Evolutionary conservation across 2,888 invertebrate genomes (phyloP).

Genomic region (Polietes domitor): DNA sequence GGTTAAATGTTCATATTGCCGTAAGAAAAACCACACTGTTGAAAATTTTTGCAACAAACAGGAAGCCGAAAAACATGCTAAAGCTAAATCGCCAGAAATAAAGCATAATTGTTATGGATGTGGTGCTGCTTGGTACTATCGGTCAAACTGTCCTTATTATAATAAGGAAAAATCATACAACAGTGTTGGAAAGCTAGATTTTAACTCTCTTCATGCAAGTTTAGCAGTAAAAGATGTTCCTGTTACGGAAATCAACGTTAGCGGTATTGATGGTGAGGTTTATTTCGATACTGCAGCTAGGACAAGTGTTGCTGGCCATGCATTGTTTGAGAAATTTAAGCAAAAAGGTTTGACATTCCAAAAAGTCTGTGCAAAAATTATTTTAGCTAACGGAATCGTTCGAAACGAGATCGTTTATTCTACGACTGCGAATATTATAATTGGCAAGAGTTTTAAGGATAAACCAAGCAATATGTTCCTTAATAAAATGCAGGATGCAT

Average conservation of each 20-base stretch:
- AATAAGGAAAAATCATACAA: too few species aligned
- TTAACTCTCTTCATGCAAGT: constrained; percentile 18
- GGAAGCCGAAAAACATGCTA: background rate
- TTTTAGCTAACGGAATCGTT: background rate
- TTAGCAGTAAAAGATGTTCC: constrained; percentile 17
- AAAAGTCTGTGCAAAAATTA: constrained; percentile 24
- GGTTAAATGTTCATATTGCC: background rate
- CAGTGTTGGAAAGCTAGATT: constrained; percentile 37
- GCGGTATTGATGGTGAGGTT: constrained; percentile 6
- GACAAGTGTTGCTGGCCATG: constrained; percentile 58
- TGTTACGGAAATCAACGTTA: background rate
- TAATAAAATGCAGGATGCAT: background rate
- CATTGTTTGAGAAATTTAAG: constrained; percentile 6
- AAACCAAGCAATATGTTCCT: constrained; percentile 26
- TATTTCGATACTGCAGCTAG: constrained; percentile 33
- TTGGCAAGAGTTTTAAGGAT: constrained; percentile 63
- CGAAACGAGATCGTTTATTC: constrained; percentile 39
- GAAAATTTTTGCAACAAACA: constrained; percentile 9
- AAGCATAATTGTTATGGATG: constrained; percentile 40
- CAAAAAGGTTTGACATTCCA: background rate
- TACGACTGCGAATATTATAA: constrained; percentile 22
- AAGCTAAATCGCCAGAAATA: background rate
- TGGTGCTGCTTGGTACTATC: constrained; percentile 24
- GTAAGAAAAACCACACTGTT: background rate
- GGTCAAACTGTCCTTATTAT: too few species aligned